A percentile compares a stretch with the other conserved stretches of the same genome.
Conservation (phyloP, 2,888 invertebrate species). For the Phoronis australis region DNA sequence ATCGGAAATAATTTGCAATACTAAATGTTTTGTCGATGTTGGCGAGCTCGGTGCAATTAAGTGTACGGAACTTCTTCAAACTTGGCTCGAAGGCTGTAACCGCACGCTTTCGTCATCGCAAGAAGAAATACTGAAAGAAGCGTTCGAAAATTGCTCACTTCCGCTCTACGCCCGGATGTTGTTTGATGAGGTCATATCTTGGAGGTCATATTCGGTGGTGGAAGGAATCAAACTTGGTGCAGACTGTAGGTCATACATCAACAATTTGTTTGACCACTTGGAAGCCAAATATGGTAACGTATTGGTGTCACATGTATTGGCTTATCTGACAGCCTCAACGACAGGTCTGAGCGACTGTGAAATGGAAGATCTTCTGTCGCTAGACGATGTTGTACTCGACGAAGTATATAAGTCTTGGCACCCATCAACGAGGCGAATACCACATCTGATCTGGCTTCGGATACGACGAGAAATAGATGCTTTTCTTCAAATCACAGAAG, state of each 20-base stretch:
- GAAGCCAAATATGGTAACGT: constrained; percentile 33
- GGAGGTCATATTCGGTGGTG: constrained; percentile 20
- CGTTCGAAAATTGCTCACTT: constrained; percentile 26
- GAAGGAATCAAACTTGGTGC: constrained; percentile 17
- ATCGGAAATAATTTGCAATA: neutral
- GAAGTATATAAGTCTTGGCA: constrained; percentile 23
- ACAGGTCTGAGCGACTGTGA: constrained; percentile 49
- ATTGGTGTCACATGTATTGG: constrained; percentile 30
- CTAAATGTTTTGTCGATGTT: constrained; percentile 16
- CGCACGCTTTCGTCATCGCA: constrained; percentile 30
- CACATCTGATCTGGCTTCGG: constrained; percentile 35
- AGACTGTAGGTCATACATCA: constrained; percentile 23
- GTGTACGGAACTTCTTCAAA: constrained; percentile 5
- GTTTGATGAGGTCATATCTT: constrained; percentile 23
- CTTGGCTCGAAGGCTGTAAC: constrained; percentile 17
- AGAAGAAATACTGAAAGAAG: constrained; percentile 19
- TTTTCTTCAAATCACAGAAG: constrained; percentile 27
- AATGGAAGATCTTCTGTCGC: constrained; percentile 49
- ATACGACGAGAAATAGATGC: constrained; percentile 34
- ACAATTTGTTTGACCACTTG: constrained; percentile 28
- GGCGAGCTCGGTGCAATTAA: constrained; percentile 16
- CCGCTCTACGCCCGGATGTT: constrained; percentile 37
- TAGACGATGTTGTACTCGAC: constrained; percentile 43
- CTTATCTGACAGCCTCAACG: constrained; percentile 40
- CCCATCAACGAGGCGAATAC: constrained; percentile 31